Base-by-base conservation (phyloP, 2,797 vertebrate species). In the Sebastes aleutianus region DNA sequence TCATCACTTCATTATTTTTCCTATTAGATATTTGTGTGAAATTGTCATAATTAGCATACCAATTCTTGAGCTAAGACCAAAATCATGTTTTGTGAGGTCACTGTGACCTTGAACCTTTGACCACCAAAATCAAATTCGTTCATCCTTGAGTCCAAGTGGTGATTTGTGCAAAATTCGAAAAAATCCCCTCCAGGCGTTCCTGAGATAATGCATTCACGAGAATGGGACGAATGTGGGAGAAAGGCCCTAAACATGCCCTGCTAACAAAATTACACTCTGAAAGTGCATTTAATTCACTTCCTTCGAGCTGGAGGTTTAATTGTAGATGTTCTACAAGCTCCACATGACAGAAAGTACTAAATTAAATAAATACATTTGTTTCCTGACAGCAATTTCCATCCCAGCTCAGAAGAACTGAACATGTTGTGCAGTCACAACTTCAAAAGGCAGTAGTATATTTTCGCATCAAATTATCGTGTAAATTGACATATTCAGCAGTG, bases 401-500 rank as follows among this genome's bases (percentile, higher is more conserved):
- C 29, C 56, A 31, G 73, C 76, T 74, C 24, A 65, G 34, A 83
- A 58, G 63, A 62, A 78, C 67, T 29, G 36, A 80, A 76, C 34
- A 56, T 29, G n/a, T 54, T 79, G 32, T 65, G 56, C 50, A 74
- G 79, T 73, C 22, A 47, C 39, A 70, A 56, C 59, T 75, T 85
- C n/a, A 78, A 72, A 70, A 64, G 26, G 54, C 27, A 78, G 65
- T 36, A 47, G 26, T 62, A 39, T 70, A 64, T 82, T 57, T 79
- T 57, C 32, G 39, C 22, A 77, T 78, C 69, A 79, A 85, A 73
- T 65, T 73, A 82, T 70, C 39, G 76, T 59, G 29, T 73, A n/a
- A 70, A 78, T 67, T 29, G 31, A 27, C 31, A 47, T 61, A 72
- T 85, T 83, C 72, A 72, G 39, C 4, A 12, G 18, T 13, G 14